Evolutionary conservation across 92 coral and sea anemone species (phyloP).

Genomic region (Pocillopora grandis): DNA sequence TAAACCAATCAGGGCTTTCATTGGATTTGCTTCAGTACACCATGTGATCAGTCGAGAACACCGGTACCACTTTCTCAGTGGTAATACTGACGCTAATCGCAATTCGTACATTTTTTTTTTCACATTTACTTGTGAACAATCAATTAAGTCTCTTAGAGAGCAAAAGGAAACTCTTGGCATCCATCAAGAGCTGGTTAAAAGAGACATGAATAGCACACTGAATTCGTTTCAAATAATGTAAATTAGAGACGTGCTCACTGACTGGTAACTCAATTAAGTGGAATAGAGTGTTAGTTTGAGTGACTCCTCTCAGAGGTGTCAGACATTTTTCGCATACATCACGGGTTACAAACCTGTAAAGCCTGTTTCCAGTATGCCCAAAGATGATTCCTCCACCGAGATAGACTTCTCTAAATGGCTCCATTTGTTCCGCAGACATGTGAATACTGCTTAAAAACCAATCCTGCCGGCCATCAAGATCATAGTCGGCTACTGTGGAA

Average conservation of each 20-base stretch:
- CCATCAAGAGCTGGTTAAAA: background rate
- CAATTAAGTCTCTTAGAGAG: too few relatives aligned
- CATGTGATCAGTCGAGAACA: too few relatives aligned
- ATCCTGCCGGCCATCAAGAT: slow-evolving; percentile 92
- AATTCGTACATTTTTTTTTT: too few relatives aligned
- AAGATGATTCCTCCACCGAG: slow-evolving; percentile 94
- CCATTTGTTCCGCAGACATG: slow-evolving; percentile 88
- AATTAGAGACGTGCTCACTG: too few relatives aligned
- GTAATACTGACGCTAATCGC: too few relatives aligned
- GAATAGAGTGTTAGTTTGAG: background rate
- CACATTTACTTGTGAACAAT: too few relatives aligned
- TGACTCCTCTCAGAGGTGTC: too few relatives aligned
- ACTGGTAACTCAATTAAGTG: too few relatives aligned
- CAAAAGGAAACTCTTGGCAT: too few relatives aligned
- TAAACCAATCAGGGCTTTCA: too few relatives aligned
- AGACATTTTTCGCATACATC: background rate
- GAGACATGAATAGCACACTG: background rate
- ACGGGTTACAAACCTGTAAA: slow-evolving; percentile 31
- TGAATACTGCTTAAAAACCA: slow-evolving; percentile 96
- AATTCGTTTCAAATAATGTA: background rate
- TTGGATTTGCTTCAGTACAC: too few relatives aligned
- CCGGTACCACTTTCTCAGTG: too few relatives aligned
- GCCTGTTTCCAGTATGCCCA: slow-evolving; percentile 91
- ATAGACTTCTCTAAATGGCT: slow-evolving; percentile 92
- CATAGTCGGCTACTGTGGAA: slow-evolving; percentile 86